Base-by-base conservation (phyloP, 2,888 invertebrate species). In the Epinotia ramella region DNA sequence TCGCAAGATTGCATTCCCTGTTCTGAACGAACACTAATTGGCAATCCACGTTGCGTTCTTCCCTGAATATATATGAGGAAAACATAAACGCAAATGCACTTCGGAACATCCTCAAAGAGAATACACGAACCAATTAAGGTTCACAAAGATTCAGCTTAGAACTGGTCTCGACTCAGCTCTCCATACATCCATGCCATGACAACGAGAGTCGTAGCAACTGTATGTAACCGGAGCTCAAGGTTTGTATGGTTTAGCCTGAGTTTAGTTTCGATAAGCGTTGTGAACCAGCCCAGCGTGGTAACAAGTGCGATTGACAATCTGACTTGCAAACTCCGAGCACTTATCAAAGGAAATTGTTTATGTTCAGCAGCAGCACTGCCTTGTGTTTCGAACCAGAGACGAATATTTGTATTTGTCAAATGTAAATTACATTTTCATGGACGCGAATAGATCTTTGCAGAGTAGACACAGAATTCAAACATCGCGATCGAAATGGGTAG, bases 21-120 rank as follows among this genome's bases (percentile, higher is more conserved):
- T 49, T 44, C 7, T 11, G 4, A 40, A 40, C 63, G 40, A 11
- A n/a, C 63, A 40, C 33, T 40, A 62, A 62, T 33, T 62, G 33
- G 16, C 33, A 62, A 62, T 62, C 6, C 62, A 9, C 44, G 44
- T 46, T 44, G 24, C 20, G 44, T 13, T 44, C 40, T 44, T 63
- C 46, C 16, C 46, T 20, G 6, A 6, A 53, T 9, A 40, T 40
- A 46, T 64, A 24, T 64, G 7, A 64, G 44, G 63, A 40, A 9
- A 53, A 53, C 18, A 12, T 1, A n/a, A 24, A 33, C 57, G 67
- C 56, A 33, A 67, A 67, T 57, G 28, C 20, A 56, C 57, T 46
- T 67, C 67, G n/a, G 33, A 56, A 6, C 53, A 33, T 33, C 56
- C 28, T 67, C 56, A 67, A 67, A 56, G 56, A 33, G 56, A 67